Conservation (phyloP, 2,113 vertebrate genomes). For the Sclerurus mexicanus region DNA sequence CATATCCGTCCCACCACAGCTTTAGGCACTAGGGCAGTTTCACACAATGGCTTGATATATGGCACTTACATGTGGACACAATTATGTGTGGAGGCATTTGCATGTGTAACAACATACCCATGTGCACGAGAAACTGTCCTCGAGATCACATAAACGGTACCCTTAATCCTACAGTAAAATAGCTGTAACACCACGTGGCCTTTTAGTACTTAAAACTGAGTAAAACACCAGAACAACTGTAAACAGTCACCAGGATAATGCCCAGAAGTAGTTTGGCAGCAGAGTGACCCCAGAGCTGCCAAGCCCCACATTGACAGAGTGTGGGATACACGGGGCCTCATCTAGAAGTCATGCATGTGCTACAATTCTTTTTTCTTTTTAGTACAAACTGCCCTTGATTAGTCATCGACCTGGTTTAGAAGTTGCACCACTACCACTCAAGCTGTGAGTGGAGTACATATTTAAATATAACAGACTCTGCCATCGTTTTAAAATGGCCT, state of each 20-base stretch:
- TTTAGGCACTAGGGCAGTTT: background rate
- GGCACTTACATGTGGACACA: background rate
- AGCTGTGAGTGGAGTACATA: background rate
- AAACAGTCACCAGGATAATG: background rate
- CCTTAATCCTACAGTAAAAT: background rate
- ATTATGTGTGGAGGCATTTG: background rate
- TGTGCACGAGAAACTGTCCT: background rate
- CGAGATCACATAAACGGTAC: background rate
- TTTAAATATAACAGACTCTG: conserved; percentile 33
- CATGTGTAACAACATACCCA: background rate
- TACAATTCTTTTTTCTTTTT: background rate
- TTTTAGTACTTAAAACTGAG: background rate
- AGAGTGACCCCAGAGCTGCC: background rate
- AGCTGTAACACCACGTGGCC: background rate
- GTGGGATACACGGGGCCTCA: background rate
- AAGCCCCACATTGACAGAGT: background rate
- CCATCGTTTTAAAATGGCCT: conserved; percentile 15
- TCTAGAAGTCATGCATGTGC: background rate
- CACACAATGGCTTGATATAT: background rate
- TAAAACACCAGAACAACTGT: background rate
- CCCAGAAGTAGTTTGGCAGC: background rate
- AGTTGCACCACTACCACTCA: background rate
- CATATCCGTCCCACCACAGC: background rate
- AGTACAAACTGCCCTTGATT: conserved; percentile 41
- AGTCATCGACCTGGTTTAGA: conserved; percentile 59